phyloP scores from a whole-genome alignment of 2,113 vertebrate genomes.

The Silurus asotus region DNA sequence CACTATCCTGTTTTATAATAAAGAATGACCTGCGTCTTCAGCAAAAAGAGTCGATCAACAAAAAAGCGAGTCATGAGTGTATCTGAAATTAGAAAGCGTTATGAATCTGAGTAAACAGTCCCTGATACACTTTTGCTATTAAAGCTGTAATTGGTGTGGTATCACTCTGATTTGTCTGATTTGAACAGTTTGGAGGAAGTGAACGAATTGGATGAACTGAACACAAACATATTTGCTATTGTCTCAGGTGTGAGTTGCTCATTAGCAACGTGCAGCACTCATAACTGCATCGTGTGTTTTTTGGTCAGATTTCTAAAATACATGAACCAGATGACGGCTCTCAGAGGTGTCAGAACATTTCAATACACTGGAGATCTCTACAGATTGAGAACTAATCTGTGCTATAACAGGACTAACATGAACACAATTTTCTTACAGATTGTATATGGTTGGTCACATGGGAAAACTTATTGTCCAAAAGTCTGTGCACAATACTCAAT shows the following conservation, averaged over 20 bases:
- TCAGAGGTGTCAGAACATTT: not conserved
- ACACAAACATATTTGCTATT: not conserved
- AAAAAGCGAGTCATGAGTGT: constrained; percentile 68
- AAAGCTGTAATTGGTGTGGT: not conserved
- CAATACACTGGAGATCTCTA: not conserved
- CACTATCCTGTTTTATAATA: constrained; percentile 64
- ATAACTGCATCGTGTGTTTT: not conserved
- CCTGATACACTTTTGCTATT: not conserved
- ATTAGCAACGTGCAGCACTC: not conserved
- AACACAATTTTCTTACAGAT: not conserved
- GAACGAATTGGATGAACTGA: not conserved
- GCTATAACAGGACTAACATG: not conserved
- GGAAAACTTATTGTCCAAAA: no score
- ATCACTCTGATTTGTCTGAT: not conserved
- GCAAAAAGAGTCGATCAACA: constrained; percentile 12
- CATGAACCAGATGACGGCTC: not conserved
- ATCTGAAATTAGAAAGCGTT: constrained; percentile 70
- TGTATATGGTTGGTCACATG: no score
- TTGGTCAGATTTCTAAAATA: not conserved
- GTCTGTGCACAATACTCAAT: no score
- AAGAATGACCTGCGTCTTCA: constrained; percentile 67
- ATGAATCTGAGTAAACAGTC: constrained; percentile 60
- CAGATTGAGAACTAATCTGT: not conserved
- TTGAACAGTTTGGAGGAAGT: not conserved
- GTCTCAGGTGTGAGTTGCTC: not conserved